These are phyloP conservation scores for Microplitis mediator DNA, from an alignment of 1,140 invertebrate genomes.

Conservation along the genomic window DNA sequence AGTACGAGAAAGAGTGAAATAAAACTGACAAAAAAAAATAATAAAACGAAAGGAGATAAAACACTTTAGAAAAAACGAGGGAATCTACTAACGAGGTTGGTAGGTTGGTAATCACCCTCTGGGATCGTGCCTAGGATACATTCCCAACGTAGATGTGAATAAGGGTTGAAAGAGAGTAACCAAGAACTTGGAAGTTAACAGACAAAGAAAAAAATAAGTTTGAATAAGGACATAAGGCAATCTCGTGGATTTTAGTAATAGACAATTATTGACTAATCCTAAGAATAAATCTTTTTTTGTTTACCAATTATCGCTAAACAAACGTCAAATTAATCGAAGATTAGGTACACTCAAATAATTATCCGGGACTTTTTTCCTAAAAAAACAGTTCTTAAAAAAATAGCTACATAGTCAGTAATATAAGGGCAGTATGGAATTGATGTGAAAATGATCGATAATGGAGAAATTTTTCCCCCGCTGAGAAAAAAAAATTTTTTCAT, in stretches of 20 bases:
- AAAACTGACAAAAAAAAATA: too few species aligned
- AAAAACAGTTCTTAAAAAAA: too few species aligned
- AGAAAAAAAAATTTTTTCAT: too few species aligned
- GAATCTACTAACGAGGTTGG: constrained; percentile 34
- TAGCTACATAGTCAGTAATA: too few species aligned
- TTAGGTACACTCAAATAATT: too few species aligned
- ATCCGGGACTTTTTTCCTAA: too few species aligned
- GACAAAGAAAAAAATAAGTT: background rate
- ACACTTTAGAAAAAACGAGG: constrained; percentile 26
- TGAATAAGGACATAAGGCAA: background rate
- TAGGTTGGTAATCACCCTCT: constrained; percentile 29
- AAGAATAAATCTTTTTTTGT: background rate
- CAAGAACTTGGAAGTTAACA: background rate
- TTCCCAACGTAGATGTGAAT: constrained; percentile 7
- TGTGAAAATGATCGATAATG: too few species aligned
- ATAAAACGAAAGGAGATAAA: too few species aligned
- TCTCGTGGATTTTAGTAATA: constrained; percentile 24
- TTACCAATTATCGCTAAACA: background rate
- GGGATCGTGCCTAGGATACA: constrained; percentile 24
- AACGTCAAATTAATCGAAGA: background rate
- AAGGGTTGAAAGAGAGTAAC: background rate
- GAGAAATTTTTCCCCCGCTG: too few species aligned
- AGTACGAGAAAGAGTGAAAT: constrained; percentile 10
- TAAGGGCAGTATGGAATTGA: too few species aligned
- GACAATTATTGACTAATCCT: constrained; percentile 19